Conservation (phyloP, 2,113 vertebrate species). For the Sinosuthora webbiana region DNA sequence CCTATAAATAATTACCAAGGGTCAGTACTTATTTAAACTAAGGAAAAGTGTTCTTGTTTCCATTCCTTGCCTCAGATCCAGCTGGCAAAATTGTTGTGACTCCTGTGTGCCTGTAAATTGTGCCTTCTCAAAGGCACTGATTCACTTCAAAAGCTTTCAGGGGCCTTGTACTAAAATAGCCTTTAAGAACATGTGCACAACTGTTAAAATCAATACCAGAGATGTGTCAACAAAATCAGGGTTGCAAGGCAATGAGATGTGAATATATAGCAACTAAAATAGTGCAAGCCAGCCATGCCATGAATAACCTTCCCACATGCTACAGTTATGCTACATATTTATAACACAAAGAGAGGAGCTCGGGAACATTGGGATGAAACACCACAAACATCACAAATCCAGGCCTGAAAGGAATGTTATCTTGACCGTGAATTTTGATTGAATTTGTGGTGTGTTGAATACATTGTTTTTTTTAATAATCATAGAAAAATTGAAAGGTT, state of each 20-base stretch:
- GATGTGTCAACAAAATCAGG: constrained; percentile 1
- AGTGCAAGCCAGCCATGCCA: not conserved
- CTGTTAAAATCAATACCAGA: not conserved
- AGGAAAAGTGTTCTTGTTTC: not conserved
- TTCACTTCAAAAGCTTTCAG: constrained; percentile 12
- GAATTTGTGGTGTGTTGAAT: not conserved
- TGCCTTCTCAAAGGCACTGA: constrained; percentile 9
- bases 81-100: not conserved
- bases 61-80: not conserved
- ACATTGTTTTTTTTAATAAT: not conserved
- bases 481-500: not conserved
- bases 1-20: not conserved
- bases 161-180: constrained; percentile 14
- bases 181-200: not conserved
- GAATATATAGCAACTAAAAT: not conserved
- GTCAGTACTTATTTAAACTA: not conserved
- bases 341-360: not conserved
- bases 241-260: not conserved
- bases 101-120: not conserved
- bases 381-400: not conserved
- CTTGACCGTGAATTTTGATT: not conserved
- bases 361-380: not conserved
- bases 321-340: not conserved
- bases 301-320: not conserved
- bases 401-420: not conserved